Conservation (phyloP, 2,113 vertebrate genomes). For the Pachyramphus minor region DNA sequence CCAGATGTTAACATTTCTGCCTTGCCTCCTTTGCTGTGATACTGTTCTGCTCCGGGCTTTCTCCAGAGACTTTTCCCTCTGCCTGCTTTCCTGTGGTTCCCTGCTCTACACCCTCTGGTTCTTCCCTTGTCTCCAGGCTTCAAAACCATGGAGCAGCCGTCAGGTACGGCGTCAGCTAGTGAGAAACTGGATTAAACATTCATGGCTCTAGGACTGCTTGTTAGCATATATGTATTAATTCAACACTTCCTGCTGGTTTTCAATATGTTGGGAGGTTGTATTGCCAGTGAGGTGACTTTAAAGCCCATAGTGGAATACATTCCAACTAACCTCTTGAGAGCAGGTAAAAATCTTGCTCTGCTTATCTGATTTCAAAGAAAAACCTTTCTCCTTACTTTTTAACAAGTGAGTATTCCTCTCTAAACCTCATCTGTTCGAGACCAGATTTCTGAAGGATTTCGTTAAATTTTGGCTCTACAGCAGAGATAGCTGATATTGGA, state of each 20-base stretch:
- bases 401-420: not conserved
- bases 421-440: not conserved
- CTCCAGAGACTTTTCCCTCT: not conserved
- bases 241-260: slow-evolving; percentile 36
- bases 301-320: not conserved
- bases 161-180: not conserved
- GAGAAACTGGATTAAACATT: slow-evolving; percentile 39
- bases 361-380: not conserved
- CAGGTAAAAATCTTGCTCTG: not conserved
- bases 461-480: not conserved
- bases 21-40: not conserved
- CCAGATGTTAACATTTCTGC: not conserved
- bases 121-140: not conserved
- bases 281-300: not conserved
- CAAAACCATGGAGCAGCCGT: not conserved
- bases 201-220: not conserved
- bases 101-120: not conserved
- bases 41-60: not conserved
- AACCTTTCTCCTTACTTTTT: not conserved
- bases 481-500: not conserved
- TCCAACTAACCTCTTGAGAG: not conserved
- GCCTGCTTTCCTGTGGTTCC: not conserved
- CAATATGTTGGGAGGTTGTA: not conserved
- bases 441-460: not conserved
- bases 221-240: slow-evolving; percentile 57